Base-by-base conservation (phyloP, 2,888 invertebrate genomes). In the Tipula vernalis region DNA sequence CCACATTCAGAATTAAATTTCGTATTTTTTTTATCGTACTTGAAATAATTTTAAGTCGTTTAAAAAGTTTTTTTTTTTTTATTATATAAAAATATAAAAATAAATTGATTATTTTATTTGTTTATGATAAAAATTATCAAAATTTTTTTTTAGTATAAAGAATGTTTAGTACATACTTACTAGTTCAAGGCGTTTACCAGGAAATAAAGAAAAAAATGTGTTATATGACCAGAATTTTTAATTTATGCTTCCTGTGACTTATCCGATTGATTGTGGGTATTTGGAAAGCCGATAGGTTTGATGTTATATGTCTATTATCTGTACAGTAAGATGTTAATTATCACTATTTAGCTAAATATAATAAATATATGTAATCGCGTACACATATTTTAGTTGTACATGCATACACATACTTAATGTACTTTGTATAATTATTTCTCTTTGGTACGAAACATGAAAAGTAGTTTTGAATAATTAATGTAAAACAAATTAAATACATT, bases 171-270 rank as follows among this genome's bases (percentile, higher is more conserved):
- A 28, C 28, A 28, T 28, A 71, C 28, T 28, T 71, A 71, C 71
- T 71, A 71, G 71, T 71, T 71, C 71, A 71, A 71, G 71, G 71
- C 71, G 71, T 71, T 71, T 71, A 71, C 71, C 71, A 71, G 71
- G 71, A 71, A 71, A 71, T 51, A 39, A 39, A 39, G 39, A 39
- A 39, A 39, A 39, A 71, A 71, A 71, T 71, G 71, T 71, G 71
- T 71, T 71, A 28, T 71, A 71, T 71, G 71, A 71, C 71, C 71
- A 71, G 71, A 71, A 71, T 71, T 71, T 71, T 71, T 71, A 71
- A 71, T 71, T 28, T 8, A 10, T 28, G 28, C 71, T 71, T 71
- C 71, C 71, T 71, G 71, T 71, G 71, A 71, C 71, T 71, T 71
- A 71, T 71, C 71, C 28, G 28, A 28, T 28, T 71, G 71, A 71